A percentile compares a stretch with the other conserved stretches of the same genome.
These are phyloP conservation scores for Ichneumoninae sp. DNA, from an alignment of 2,888 invertebrate species.

Conservation along the genomic window DNA sequence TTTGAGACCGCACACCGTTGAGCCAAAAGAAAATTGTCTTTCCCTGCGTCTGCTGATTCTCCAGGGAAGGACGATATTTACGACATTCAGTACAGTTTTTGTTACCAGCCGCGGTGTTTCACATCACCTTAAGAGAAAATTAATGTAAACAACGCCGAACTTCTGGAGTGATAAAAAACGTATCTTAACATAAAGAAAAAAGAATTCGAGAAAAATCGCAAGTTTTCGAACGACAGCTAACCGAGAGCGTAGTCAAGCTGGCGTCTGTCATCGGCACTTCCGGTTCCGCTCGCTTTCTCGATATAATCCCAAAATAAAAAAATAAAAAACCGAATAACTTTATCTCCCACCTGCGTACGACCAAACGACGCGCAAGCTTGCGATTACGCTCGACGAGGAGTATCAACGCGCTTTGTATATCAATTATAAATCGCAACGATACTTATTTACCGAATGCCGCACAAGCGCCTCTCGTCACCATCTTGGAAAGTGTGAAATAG, in stretches of 20 bases:
- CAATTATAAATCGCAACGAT: neutral
- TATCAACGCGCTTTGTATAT: neutral
- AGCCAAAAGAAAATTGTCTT: too few species aligned
- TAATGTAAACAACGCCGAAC: neutral
- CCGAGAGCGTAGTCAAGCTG: constrained; percentile 9
- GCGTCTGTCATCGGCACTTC: constrained; percentile 13
- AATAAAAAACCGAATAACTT: neutral
- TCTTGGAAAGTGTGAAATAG: constrained; percentile 72
- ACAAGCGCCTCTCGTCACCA: constrained; percentile 30
- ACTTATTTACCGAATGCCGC: neutral
- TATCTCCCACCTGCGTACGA: neutral
- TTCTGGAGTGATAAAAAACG: neutral
- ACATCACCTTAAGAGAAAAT: neutral
- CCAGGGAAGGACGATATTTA: too few species aligned
- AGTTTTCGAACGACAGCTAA: constrained; percentile 1
- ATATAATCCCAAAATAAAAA: neutral
- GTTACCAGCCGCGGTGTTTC: too few species aligned
- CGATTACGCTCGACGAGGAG: neutral
- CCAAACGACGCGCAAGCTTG: neutral
- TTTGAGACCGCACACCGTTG: too few species aligned
- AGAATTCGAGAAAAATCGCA: neutral
- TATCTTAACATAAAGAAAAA: neutral
- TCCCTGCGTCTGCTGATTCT: too few species aligned
- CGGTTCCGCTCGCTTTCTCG: constrained; percentile 8
- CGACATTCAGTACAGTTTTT: too few species aligned